Percentiles rank a stretch among this genome's conserved stretches.
Conservation (phyloP, 2,113 vertebrate genomes). For the Apus apus region DNA sequence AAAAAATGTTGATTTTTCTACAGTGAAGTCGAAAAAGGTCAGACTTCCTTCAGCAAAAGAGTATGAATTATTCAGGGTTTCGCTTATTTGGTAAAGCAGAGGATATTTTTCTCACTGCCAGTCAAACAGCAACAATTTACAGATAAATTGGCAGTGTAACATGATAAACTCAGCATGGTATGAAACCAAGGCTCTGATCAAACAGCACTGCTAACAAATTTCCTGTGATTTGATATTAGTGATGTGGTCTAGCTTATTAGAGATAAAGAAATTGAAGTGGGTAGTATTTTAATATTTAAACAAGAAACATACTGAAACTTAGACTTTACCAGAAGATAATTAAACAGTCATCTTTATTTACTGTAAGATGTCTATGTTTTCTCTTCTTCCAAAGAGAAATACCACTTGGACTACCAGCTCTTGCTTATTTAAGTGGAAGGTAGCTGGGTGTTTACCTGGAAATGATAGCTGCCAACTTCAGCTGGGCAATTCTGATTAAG, state of each 20-base stretch:
- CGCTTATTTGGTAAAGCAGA: background rate
- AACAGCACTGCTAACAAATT: background rate
- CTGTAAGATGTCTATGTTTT: constrained; percentile 9
- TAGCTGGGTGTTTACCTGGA: background rate
- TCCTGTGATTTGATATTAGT: background rate
- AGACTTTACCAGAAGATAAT: background rate
- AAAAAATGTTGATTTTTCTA: background rate
- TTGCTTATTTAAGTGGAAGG: background rate
- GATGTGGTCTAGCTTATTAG: background rate
- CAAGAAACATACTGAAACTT: constrained; percentile 6
- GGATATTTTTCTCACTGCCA: background rate
- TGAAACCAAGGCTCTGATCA: background rate
- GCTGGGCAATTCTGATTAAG: background rate
- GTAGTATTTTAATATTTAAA: background rate
- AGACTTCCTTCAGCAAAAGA: background rate
- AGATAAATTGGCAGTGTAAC: background rate
- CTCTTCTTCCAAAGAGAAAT: background rate
- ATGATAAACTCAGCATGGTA: background rate
- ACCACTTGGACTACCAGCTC: background rate
- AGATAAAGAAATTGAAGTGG: background rate
- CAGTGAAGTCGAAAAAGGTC: background rate
- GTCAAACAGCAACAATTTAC: constrained; percentile 8
- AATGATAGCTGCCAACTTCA: background rate
- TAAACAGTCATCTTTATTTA: constrained; percentile 9
- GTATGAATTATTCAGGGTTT: background rate